These are phyloP conservation scores for Plotosus lineatus DNA, from an alignment of 2,113 vertebrate species.

Conservation along the genomic window DNA sequence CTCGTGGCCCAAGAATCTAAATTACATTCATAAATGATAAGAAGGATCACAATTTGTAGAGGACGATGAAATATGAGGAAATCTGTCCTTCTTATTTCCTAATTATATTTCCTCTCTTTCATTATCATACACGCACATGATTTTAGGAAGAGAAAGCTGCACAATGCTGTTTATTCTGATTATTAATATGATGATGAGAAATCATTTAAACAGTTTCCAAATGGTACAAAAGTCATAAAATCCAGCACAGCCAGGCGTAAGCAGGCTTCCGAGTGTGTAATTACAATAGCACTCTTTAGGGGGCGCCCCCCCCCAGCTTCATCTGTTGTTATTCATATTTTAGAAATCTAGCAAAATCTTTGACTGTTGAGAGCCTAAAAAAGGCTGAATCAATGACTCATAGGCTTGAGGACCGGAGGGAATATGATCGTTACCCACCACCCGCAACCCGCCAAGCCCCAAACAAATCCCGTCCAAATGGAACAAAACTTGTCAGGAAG, in stretches of 20 bases:
- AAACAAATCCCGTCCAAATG: no score
- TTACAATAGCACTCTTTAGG: background rate
- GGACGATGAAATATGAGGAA: slow-evolving; percentile 10
- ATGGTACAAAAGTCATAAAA: background rate
- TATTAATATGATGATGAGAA: background rate
- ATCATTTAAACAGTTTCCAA: background rate
- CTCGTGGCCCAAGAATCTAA: slow-evolving; percentile 47
- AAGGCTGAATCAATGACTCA: no score
- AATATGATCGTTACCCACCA: no score
- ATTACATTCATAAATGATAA: slow-evolving; percentile 57
- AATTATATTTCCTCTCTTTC: slow-evolving; percentile 48
- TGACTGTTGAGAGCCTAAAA: no score
- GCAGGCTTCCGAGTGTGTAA: background rate
- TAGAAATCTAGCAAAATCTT: background rate
- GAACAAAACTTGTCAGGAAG: no score
- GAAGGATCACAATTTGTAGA: slow-evolving; percentile 37
- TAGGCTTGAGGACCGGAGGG: no score
- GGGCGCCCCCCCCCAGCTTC: background rate
- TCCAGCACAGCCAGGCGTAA: background rate
- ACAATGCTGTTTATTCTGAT: background rate
- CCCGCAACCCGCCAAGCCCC: no score
- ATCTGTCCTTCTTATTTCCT: slow-evolving; percentile 41
- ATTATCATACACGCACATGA: background rate
- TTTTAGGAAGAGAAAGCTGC: background rate
- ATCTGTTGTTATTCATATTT: background rate